Base-by-base conservation (phyloP, 2,797 vertebrate genomes). In the Rhabdomys pumilio region DNA sequence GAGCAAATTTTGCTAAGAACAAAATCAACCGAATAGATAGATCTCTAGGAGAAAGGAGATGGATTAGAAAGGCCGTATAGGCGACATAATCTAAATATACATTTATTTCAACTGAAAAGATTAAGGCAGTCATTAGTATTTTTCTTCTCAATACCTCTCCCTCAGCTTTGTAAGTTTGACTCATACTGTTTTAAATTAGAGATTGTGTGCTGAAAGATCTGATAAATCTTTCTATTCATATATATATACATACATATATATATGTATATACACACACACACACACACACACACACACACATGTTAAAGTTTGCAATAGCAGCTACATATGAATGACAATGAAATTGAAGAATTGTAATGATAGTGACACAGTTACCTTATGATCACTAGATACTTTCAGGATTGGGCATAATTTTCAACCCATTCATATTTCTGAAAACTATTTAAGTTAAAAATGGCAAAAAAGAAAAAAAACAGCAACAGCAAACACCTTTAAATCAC, bases 71-170 rank as follows among this genome's bases (percentile, higher is more conserved):
- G 88, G 17, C 26, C 96, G 95, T 84, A 0, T 31, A 97, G 53
- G 69, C 92, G 19, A 31, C 84, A 15, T 26, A 57, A 53, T 89
- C 87, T 85, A 91, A 95, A 87, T 47, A 82, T 55, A 75, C 17
- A 2, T 76, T 94, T 73, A 89, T 34, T 85, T 96, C 89, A 95
- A 80, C 77, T 72, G 53, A 85, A 55, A 92, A 92, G 81, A 90
- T 84, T 65, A 95, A 96, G 81, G 91, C 20, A 69, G 24, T 61
- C 0, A 29, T 61, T 11, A 4, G 5, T 75, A 67, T 96, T 61
- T 72, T 80, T 95, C 57, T 6, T 89, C 41, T 89, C 53, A 79
- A 44, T 94, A 96, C 13, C 92, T 75, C 47, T 75, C 95, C 3
- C 47, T 95, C 3, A 91, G 6, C 65, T 61, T 85, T 72, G 69